These are phyloP conservation scores for Myathropa florea DNA, from an alignment of 2,888 invertebrate species.

Conservation along the genomic window DNA sequence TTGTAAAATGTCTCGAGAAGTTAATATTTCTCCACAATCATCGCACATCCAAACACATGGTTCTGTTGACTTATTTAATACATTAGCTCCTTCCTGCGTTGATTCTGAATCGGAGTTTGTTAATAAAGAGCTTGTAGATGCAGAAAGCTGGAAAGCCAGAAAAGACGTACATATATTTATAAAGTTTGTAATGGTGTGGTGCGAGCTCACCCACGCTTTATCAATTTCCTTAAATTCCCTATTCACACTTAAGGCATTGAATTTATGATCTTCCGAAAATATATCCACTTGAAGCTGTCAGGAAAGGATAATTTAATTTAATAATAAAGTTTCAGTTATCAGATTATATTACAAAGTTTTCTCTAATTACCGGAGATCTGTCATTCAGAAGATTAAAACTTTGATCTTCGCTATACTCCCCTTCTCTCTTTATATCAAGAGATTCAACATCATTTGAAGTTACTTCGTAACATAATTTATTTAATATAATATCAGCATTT, in stretches of 20 bases:
- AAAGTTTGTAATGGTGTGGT: background rate
- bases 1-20: background rate
- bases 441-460: background rate
- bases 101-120: conserved; percentile 5
- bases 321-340: background rate
- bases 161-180: background rate
- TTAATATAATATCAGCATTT: conserved; percentile 19
- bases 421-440: background rate
- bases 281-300: background rate
- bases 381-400: background rate
- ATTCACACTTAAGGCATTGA: background rate
- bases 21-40: conserved; percentile 21
- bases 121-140: conserved; percentile 19
- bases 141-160: conserved; percentile 1
- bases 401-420: background rate
- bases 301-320: background rate
- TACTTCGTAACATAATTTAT: background rate
- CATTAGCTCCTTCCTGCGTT: background rate
- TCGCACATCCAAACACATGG: conserved; percentile 8
- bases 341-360: background rate
- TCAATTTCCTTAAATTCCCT: background rate
- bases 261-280: background rate
- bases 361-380: background rate
- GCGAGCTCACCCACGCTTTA: conserved; percentile 10
- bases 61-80: background rate